Evolutionary conservation across 1,140 invertebrate species (phyloP), one percentile per base, ranked within the genome.

Genomic region (Scylla paramamosain): DNA sequence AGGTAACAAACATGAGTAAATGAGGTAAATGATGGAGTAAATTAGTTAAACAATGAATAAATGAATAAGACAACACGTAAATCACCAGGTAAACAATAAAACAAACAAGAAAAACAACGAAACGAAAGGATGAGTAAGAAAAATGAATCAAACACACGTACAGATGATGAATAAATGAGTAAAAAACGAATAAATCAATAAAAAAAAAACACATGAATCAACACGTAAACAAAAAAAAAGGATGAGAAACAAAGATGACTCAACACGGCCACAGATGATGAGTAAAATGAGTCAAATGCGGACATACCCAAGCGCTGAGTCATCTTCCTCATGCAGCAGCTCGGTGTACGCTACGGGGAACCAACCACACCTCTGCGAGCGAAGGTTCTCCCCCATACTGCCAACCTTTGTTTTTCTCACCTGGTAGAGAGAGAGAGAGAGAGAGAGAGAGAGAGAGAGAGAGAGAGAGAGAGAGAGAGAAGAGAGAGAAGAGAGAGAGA

Each of bases 321-420:
- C 96, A 59, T 96, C 96, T 31, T 96, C 96, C 29, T 94, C 95
- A 87, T 98, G 96, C 96, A 98, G 96, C 29, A 97, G 97, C 97
- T 99, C 99, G 48, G 99, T 99, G 96, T 99, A 99, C 14, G 99
- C 99, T 59, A 99, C 97, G 0, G 99, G 99, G 97, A 99, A 99
- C 99, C 99, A 99, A 25, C 99, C 99, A 95, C 98, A 98, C 96
- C 98, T 98, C 96, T 99, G 98, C 32, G 98, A 99, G 25, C 98
- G 97, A 95, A 99, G 97, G 97, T 99, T 99, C 97, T 99, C 98
- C 32, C 32, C 99, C 99, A 96, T 99, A 99, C 97, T 99, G 99
- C 99, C 99, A 99, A 84, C 99, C 99, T 97, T 99, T 99, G 96
- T 98, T 99, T 95, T 98, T 97, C 96, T 99, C 98, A 59, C 97